Base-by-base conservation (phyloP, 2,888 invertebrate species). In the Chelonus formosanus region DNA sequence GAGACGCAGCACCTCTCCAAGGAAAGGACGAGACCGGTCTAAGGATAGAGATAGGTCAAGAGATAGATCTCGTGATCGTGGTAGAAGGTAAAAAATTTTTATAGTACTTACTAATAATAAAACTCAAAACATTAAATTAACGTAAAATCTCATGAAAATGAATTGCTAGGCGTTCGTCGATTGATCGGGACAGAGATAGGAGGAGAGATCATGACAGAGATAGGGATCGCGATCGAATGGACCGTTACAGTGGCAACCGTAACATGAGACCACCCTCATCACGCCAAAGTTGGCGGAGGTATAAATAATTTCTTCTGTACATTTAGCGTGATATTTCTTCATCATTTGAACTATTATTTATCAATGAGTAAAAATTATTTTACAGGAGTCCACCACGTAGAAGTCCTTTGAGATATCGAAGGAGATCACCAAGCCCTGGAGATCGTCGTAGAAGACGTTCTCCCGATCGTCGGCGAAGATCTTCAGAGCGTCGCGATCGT, bases 181-280 rank as follows among this genome's bases (percentile, higher is more conserved):
- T 76, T 64, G 87, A 86, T 66, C 85, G 84, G 74, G 87, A 86
- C 70, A 85, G 86, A 68, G 86, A 88, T 74, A 71, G 75, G 59
- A 80, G 82, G 76, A 81, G 78, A 75, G 78, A 84, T 66, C 74
- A 80, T 3, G 81, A 81, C 5, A 73, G 80, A 58, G 82, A 63
- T 70, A 75, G 56, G 76, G 83, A 63, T 70, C 76, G 56, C 76
- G 83, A 82, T 7, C 73, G 82, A 63, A 65, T 81, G 69, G 82
- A 82, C 36, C 73, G 82, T 70, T 84, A 81, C 68, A 79, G 82
- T 64, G 81, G 82, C 3, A 75, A 76, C 67, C 81, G 82, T 34
- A 78, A 79, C 47, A 84, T 84, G 84, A 79, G 84, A 69, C 84
- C 84, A 65, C 84, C 84, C 56, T 83, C 84, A 20, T 78, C 79